Evolutionary conservation across 2,113 vertebrate genomes (phyloP).

Genomic region (Alaudala cheleensis): DNA sequence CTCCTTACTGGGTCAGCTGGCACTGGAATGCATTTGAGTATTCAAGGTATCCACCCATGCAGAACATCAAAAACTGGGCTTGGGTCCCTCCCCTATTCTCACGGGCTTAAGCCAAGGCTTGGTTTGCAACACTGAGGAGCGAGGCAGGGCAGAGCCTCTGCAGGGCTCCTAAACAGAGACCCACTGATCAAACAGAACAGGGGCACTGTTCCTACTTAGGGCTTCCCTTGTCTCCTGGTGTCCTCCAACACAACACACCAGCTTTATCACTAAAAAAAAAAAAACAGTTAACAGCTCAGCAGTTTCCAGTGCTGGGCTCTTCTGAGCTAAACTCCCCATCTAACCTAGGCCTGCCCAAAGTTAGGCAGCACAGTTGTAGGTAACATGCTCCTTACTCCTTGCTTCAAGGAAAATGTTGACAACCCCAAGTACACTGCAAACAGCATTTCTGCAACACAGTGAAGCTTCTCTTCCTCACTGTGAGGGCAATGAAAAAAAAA

Average conservation of each 20-base stretch:
- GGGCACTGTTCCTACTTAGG: not conserved
- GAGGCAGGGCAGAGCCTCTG: conserved; percentile 26
- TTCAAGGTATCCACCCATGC: conserved; percentile 78
- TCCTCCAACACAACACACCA: not conserved
- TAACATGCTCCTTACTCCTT: not conserved
- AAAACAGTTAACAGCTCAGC: not conserved
- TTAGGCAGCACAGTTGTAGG: not conserved
- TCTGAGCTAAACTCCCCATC: not conserved
- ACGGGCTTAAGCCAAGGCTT: conserved; percentile 21
- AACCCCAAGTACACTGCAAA: not conserved
- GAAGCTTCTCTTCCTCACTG: not conserved
- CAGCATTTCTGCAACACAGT: not conserved
- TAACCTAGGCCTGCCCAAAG: not conserved
- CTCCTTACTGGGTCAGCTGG: conserved; percentile 73
- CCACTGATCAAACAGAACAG: not conserved
- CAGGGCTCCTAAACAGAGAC: conserved; percentile 28
- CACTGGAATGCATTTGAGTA: conserved; percentile 75
- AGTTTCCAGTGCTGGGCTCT: not conserved
- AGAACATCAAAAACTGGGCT: conserved; percentile 81
- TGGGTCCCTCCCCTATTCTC: conserved; percentile 65
- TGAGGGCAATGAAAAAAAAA: not conserved
- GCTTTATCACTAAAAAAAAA: not conserved
- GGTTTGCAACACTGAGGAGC: conserved; percentile 32
- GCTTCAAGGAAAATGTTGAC: conserved; percentile 9
- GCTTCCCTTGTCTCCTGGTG: not conserved